Evolutionary conservation across 2,797 vertebrate genomes (phyloP).

Genomic region (Pseudomugil tenellus): DNA sequence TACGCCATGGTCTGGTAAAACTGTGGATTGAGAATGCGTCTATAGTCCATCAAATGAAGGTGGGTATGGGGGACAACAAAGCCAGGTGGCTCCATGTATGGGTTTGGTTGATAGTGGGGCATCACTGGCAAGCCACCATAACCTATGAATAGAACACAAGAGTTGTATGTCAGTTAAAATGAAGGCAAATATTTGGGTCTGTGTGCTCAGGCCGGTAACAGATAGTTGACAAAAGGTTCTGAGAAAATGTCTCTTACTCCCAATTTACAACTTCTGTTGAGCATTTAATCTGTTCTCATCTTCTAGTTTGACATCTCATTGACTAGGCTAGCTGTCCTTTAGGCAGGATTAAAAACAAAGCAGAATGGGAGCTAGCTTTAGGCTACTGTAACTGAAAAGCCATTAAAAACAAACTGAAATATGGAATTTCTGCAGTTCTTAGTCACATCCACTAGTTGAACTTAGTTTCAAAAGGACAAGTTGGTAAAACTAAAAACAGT

Average conservation of each 20-base stretch:
- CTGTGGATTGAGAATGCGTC: conserved; percentile 78
- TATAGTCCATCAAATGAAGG: conserved; percentile 82
- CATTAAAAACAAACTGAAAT: neutral
- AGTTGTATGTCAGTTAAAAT: neutral
- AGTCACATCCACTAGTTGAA: neutral
- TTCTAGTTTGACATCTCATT: neutral
- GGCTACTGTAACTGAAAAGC: neutral
- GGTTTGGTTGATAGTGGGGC: conserved; percentile 70
- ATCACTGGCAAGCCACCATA: conserved; percentile 77
- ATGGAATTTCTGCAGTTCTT: neutral
- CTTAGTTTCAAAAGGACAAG: neutral
- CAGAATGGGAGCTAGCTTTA: neutral
- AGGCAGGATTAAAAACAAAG: neutral
- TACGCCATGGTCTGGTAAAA: conserved; percentile 81
- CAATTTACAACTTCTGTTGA: too few relatives aligned
- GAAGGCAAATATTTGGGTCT: too few relatives aligned
- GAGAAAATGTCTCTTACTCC: neutral
- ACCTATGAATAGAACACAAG: conserved; percentile 51
- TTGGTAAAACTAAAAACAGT: neutral
- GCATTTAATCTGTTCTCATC: neutral
- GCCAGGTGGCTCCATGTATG: conserved; percentile 78
- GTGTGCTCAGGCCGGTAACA: too few relatives aligned
- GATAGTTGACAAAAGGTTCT: neutral
- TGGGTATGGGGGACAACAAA: conserved; percentile 81
- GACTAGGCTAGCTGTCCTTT: neutral